Conservation (phyloP, 53 echinoderm and acorn worm species). For the Echinarachnius parma region DNA sequence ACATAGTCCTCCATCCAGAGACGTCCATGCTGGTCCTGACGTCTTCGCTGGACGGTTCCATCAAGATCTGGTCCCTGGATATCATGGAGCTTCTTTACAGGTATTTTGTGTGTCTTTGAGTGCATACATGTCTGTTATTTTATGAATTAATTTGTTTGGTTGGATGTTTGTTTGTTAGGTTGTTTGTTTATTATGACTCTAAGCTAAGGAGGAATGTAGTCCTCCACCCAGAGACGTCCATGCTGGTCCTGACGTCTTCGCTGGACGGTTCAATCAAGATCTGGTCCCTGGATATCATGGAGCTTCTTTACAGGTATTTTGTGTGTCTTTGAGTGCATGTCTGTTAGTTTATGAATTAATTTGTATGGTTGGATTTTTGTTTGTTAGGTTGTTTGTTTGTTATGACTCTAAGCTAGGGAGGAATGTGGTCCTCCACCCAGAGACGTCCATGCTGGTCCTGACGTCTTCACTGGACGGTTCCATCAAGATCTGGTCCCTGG, state of each 20-base stretch:
- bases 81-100: constrained; percentile 96
- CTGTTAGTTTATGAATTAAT: neutral
- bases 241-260: constrained; percentile 75
- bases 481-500: constrained; percentile 88
- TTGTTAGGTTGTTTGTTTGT: no score
- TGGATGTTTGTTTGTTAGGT: no score
- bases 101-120: constrained; percentile 17
- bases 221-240: constrained; percentile 82
- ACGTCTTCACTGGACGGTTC: constrained; percentile 77
- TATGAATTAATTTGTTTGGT: no score
- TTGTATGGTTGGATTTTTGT: no score
- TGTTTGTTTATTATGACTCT: no score
- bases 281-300: constrained; percentile 99
- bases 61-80: constrained; percentile 96
- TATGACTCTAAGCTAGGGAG: constrained; percentile 77
- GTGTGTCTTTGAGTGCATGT: neutral
- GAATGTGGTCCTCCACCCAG: constrained; percentile 73
- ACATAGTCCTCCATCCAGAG: constrained; percentile 81
- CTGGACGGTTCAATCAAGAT: constrained; percentile 89
- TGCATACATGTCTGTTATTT: no score
- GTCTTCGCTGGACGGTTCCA: constrained; percentile 81
- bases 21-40: constrained; percentile 76
- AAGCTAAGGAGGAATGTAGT: constrained; percentile 71
- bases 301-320: constrained; percentile 88
- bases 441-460: constrained; percentile 67